Evolutionary conservation across 2,113 vertebrate genomes (phyloP).

Genomic region (Microtus ochrogaster): DNA sequence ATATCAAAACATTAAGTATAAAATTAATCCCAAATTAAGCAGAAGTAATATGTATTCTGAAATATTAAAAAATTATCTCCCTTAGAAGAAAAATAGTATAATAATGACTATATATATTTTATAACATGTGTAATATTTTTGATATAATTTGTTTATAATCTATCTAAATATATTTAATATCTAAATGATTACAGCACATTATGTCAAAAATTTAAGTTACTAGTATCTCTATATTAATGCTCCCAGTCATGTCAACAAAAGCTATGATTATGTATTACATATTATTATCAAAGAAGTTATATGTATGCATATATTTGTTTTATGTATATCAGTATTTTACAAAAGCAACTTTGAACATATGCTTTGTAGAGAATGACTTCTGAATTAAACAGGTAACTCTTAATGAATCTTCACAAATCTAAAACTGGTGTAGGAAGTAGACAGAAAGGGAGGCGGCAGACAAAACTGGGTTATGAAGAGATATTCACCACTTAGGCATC

Average conservation of each 20-base stretch:
- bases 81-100: background rate
- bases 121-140: background rate
- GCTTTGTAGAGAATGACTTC: background rate
- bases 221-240: background rate
- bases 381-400: background rate
- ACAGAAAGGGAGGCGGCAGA: background rate
- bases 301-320: background rate
- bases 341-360: background rate
- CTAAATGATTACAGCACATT: background rate
- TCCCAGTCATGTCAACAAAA: background rate
- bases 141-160: background rate
- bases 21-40: background rate
- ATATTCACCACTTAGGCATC: constrained; percentile 69
- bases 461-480: constrained; percentile 24
- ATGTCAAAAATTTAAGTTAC: background rate
- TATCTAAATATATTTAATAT: background rate
- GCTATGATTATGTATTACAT: background rate
- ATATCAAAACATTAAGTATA: background rate
- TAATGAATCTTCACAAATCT: background rate
- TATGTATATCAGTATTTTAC: background rate
- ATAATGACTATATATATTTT: background rate
- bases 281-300: background rate
- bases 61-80: background rate
- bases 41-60: background rate
- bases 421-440: constrained; percentile 18